These are phyloP conservation scores for Girardinus metallicus DNA, from an alignment of 2,797 vertebrate species.

Conservation along the genomic window DNA sequence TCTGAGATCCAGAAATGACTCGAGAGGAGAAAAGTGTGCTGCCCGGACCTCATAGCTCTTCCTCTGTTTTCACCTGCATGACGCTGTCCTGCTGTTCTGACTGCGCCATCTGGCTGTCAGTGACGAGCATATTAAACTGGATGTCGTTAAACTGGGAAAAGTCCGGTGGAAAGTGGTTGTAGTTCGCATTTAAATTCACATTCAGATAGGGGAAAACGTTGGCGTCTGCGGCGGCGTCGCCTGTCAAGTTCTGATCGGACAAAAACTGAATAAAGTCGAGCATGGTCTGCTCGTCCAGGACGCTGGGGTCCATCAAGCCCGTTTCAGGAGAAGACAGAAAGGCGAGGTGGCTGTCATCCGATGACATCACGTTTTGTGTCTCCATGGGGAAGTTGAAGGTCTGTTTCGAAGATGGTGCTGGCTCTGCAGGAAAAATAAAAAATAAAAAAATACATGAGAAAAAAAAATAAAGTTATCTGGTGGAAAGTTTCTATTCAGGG, in stretches of 20 bases:
- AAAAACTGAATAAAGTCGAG: constrained; percentile 36
- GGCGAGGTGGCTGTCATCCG: constrained; percentile 38
- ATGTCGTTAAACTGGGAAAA: constrained; percentile 72
- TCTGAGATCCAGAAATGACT: constrained; percentile 5
- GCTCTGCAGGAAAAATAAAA: constrained; percentile 48
- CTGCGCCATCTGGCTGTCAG: constrained; percentile 63
- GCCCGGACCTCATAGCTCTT: constrained; percentile 61
- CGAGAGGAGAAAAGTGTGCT: background rate
- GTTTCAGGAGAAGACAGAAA: constrained; percentile 38
- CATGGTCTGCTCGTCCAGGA: background rate
- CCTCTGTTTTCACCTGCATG: constrained; percentile 72
- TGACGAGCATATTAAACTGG: constrained; percentile 77
- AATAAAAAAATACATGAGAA: constrained; percentile 27
- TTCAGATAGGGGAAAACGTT: constrained; percentile 46
- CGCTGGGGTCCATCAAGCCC: constrained; percentile 38
- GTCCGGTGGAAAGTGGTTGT: constrained; percentile 52
- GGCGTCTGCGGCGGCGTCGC: constrained; percentile 31
- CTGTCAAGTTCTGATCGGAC: background rate
- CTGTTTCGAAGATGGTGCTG: constrained; percentile 48
- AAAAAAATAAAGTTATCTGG: background rate
- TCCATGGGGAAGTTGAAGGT: constrained; percentile 35
- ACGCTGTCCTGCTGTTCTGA: constrained; percentile 56
- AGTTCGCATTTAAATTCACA: constrained; percentile 55
- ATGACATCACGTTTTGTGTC: constrained; percentile 28
- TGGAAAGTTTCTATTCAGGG: background rate